A percentile compares a stretch with the other conserved stretches of the same genome.
Conservation (phyloP, 2,797 vertebrate species). For the Lutjanus campechanus region DNA sequence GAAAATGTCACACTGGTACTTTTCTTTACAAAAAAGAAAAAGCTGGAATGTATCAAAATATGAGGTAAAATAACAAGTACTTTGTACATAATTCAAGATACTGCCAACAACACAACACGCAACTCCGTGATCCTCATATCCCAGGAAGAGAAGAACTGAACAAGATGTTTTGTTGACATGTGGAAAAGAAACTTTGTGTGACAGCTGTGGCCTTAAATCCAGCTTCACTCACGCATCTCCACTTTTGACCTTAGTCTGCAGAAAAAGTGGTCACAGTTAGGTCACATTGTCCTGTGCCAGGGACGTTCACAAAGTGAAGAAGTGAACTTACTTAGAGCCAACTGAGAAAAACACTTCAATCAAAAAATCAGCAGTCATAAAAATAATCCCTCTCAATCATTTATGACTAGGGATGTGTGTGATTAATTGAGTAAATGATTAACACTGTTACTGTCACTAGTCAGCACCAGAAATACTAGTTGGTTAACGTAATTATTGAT, state of each 20-base stretch:
- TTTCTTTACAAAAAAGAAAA: neutral
- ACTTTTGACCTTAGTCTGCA: slow-evolving; percentile 1
- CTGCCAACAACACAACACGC: neutral
- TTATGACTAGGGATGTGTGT: too few species aligned
- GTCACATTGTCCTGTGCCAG: neutral
- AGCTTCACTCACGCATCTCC: neutral
- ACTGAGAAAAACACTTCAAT: neutral
- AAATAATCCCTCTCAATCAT: too few species aligned
- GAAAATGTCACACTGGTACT: neutral
- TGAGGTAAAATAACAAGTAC: neutral
- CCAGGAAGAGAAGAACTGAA: neutral
- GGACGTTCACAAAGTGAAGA: neutral
- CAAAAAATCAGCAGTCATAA: neutral
- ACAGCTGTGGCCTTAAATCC: slow-evolving; percentile 15
- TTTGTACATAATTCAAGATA: neutral
- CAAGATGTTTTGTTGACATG: slow-evolving; percentile 8
- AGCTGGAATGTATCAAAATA: neutral
- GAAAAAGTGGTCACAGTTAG: neutral
- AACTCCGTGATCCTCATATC: neutral
- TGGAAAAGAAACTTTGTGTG: neutral
- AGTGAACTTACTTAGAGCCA: neutral
- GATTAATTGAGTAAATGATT: too few species aligned
- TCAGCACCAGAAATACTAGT: too few species aligned
- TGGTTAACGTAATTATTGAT: too few species aligned
- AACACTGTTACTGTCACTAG: too few species aligned